Evolutionary conservation across 2,888 invertebrate genomes (phyloP).

Genomic region (Mythimna ferrago): DNA sequence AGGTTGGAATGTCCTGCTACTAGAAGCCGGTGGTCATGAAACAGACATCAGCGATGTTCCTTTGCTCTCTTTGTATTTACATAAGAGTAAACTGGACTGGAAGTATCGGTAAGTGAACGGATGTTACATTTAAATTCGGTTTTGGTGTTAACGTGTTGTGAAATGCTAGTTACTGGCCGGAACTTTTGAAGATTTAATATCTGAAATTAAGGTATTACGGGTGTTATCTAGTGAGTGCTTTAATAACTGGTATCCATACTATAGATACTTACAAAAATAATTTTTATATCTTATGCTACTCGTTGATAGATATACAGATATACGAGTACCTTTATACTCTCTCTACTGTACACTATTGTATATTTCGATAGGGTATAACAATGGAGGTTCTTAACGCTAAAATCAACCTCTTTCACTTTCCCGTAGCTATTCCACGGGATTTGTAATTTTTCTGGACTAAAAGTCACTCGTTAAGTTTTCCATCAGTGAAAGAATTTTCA

Average conservation of each 20-base stretch:
- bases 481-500: too few relatives aligned
- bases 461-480: too few relatives aligned
- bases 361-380: too few relatives aligned
- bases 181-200: background rate
- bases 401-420: too few relatives aligned
- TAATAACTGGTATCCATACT: background rate
- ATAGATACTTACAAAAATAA: background rate
- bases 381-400: too few relatives aligned
- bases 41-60: slow-evolving; percentile 97
- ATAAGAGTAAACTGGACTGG: slow-evolving; percentile 97
- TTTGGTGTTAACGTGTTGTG: slow-evolving; percentile 6
- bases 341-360: too few relatives aligned
- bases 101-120: slow-evolving; percentile 93
- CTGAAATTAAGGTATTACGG: background rate
- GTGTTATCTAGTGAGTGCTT: background rate
- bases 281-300: background rate
- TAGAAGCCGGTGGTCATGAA: slow-evolving; percentile 97
- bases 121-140: background rate
- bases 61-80: slow-evolving; percentile 95
- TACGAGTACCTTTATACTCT: too few relatives aligned
- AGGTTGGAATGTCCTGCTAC: slow-evolving; percentile 94
- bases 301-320: too few relatives aligned
- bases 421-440: background rate
- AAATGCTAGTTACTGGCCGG: slow-evolving; percentile 5
- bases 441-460: background rate